Percentiles rank a stretch among this genome's conserved stretches.
Evolutionary conservation across 2,797 vertebrate species (phyloP).

Genomic region (Anas bahamensis): DNA sequence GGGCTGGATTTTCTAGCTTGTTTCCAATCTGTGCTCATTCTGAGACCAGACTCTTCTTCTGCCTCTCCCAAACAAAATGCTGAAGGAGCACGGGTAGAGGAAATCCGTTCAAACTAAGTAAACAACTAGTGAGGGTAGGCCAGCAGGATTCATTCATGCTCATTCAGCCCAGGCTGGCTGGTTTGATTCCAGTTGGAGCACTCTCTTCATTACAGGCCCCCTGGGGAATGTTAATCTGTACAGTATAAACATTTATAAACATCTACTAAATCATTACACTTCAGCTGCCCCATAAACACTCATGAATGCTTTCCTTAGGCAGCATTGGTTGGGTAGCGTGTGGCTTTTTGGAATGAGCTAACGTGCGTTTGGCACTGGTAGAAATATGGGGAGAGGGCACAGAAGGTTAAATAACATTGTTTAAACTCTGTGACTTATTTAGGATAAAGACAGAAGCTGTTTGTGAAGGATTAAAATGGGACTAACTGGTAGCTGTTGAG

Average conservation of each 20-base stretch:
- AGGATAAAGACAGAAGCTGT: constrained; percentile 21
- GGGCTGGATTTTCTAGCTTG: constrained; percentile 3
- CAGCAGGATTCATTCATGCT: constrained; percentile 75
- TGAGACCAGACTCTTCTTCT: background rate
- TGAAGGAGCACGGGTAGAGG: constrained; percentile 31
- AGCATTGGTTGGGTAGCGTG: constrained; percentile 32
- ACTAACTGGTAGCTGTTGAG: background rate
- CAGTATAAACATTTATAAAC: constrained; percentile 81
- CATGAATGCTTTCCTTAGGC: constrained; percentile 73
- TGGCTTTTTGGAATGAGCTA: constrained; percentile 63
- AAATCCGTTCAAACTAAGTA: constrained; percentile 69
- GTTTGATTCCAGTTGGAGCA: constrained; percentile 75
- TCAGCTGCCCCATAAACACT: constrained; percentile 79
- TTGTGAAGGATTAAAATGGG: constrained; percentile 3
- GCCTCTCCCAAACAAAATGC: constrained; percentile 62
- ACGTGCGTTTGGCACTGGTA: constrained; percentile 33
- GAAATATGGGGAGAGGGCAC: constrained; percentile 51
- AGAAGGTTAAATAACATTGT: constrained; percentile 58
- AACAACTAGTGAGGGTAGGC: constrained; percentile 63
- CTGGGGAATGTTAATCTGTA: constrained; percentile 79
- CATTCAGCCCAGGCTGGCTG: constrained; percentile 69
- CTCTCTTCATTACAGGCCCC: constrained; percentile 76
- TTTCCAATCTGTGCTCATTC: constrained; percentile 10
- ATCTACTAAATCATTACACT: constrained; percentile 81
- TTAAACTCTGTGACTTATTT: constrained; percentile 25